Conservation (phyloP, 2,797 vertebrate species). For the Propithecus deckenii region DNA sequence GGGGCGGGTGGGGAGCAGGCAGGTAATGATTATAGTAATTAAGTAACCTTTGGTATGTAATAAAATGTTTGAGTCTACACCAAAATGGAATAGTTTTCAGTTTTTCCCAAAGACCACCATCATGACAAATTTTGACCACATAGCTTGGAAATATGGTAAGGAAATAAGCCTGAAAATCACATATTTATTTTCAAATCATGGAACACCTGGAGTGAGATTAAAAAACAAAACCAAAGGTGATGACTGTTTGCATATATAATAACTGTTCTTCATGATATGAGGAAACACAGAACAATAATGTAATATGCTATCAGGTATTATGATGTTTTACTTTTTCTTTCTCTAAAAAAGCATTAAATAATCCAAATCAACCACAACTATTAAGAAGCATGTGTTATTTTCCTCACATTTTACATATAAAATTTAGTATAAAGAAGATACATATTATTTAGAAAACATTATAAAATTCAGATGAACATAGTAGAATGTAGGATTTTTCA, state of each 20-base stretch:
- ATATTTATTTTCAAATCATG: neutral
- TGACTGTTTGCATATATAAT: neutral
- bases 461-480: neutral
- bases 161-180: neutral
- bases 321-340: neutral
- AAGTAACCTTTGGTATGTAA: neutral
- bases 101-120: neutral
- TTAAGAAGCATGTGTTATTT: neutral
- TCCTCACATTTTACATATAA: neutral
- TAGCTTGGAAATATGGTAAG: neutral
- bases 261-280: neutral
- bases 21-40: neutral
- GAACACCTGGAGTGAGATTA: neutral
- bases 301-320: neutral
- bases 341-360: neutral
- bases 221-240: neutral
- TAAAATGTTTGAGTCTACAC: neutral
- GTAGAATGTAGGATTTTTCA: neutral
- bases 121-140: neutral
- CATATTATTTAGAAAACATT: conserved; percentile 46
- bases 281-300: neutral
- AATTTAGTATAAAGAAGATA: neutral
- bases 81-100: neutral
- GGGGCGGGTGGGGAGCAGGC: too few relatives aligned
- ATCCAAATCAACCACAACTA: neutral